A percentile compares a stretch with the other conserved stretches of the same genome.
Conservation (phyloP, 92 coral and sea anemone genomes). For the Meandrina meandrites region DNA sequence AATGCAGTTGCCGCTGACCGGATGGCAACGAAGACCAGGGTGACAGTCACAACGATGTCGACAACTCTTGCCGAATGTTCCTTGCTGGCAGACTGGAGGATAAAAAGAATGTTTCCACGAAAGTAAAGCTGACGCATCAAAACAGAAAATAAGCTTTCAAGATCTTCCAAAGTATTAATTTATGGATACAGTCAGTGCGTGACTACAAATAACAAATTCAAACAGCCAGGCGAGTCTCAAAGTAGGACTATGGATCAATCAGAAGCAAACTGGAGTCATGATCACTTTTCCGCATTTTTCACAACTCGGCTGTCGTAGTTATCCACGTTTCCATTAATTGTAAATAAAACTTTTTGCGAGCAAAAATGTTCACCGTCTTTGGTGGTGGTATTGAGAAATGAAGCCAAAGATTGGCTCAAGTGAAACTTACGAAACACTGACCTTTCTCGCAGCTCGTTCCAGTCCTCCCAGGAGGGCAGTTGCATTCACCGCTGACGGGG, state of each 20-base stretch:
- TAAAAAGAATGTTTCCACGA: neutral
- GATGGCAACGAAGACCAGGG: constrained; percentile 63
- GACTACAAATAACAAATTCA: neutral
- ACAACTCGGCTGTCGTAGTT: no score
- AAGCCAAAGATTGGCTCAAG: no score
- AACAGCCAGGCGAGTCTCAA: no score
- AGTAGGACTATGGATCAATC: no score
- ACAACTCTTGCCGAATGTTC: constrained; percentile 41
- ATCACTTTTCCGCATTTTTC: no score
- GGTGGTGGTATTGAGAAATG: no score
- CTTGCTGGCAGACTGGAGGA: constrained; percentile 38
- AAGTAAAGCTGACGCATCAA: neutral
- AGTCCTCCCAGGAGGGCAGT: constrained; percentile 73
- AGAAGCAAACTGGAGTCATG: no score
- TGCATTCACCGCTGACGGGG: constrained; percentile 74
- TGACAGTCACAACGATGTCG: constrained; percentile 52
- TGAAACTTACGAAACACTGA: constrained; percentile 8
- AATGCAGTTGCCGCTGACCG: constrained; percentile 72
- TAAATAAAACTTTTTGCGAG: no score
- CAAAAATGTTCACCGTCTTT: no score
- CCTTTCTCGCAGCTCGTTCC: constrained; percentile 76
- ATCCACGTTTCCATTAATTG: no score
- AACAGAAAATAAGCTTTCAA: neutral
- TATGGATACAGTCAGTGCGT: no score
- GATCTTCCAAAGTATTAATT: neutral